phyloP scores from a whole-genome alignment of 2,113 vertebrate genomes.

The Phrynosoma blainvillii region DNA sequence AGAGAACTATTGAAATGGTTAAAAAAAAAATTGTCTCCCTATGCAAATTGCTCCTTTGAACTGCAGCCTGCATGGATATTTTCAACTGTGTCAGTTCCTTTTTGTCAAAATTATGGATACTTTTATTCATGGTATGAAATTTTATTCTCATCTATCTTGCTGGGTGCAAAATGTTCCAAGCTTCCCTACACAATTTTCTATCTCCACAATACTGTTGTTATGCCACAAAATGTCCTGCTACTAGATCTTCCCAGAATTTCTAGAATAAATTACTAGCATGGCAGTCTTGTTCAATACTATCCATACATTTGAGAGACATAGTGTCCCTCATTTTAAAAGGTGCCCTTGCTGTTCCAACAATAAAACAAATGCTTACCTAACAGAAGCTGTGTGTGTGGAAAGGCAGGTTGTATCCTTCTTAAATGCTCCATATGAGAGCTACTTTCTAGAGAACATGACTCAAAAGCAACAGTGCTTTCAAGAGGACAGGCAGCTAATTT shows the following conservation, averaged over 20 bases:
- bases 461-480: slow-evolving; percentile 32
- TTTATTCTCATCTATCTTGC: slow-evolving; percentile 29
- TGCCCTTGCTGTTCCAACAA: not conserved
- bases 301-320: not conserved
- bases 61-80: not conserved
- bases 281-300: slow-evolving; percentile 36
- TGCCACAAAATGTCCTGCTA: slow-evolving; percentile 15
- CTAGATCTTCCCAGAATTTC: slow-evolving; percentile 33
- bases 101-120: not conserved
- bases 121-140: not conserved
- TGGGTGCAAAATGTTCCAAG: slow-evolving; percentile 16
- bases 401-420: slow-evolving; percentile 43
- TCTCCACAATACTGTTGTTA: slow-evolving; percentile 50
- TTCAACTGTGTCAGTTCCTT: not conserved
- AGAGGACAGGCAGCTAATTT: slow-evolving; percentile 17
- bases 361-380: slow-evolving; percentile 45
- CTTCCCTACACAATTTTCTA: slow-evolving; percentile 28
- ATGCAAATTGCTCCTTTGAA: not conserved
- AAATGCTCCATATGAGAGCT: slow-evolving; percentile 9
- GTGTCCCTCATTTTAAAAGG: not conserved
- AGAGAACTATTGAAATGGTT: not conserved
- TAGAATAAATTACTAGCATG: slow-evolving; percentile 36
- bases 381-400: slow-evolving; percentile 18
- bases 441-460: slow-evolving; percentile 30
- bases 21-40: not conserved